These are phyloP conservation scores for Bufo bufo DNA, from an alignment of 2,113 vertebrate genomes.

Conservation along the genomic window DNA sequence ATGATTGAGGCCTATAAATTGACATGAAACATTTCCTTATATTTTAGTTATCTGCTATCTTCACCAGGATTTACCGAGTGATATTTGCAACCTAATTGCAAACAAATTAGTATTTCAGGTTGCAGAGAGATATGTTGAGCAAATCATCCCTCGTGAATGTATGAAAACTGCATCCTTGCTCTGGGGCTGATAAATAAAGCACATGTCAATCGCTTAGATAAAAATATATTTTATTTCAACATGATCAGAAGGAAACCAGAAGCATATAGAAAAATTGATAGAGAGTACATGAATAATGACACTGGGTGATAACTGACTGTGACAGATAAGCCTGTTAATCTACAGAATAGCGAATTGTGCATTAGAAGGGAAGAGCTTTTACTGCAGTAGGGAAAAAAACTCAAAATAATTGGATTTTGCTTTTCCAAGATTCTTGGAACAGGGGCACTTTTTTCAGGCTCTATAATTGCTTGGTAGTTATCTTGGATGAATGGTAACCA, in stretches of 20 bases:
- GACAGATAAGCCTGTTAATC: conserved; percentile 55
- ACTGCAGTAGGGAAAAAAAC: conserved; percentile 46
- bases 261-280: conserved; percentile 51
- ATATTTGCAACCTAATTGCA: conserved; percentile 27
- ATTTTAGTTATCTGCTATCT: neutral
- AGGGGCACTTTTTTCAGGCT: conserved; percentile 31
- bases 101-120: conserved; percentile 20
- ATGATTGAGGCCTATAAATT: too few relatives aligned
- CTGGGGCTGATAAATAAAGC: conserved; percentile 48
- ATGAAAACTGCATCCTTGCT: conserved; percentile 28
- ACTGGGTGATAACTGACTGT: conserved; percentile 54
- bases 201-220: conserved; percentile 38
- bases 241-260: conserved; percentile 50
- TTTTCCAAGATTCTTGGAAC: conserved; percentile 42
- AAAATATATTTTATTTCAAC: conserved; percentile 56
- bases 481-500: conserved; percentile 53
- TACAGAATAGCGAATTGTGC: conserved; percentile 48
- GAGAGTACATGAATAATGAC: conserved; percentile 55
- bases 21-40: neutral
- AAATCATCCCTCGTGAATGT: conserved; percentile 39
- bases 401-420: conserved; percentile 53
- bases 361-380: conserved; percentile 51
- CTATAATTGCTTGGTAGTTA: conserved; percentile 50
- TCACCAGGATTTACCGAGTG: neutral
- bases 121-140: neutral